A percentile compares a stretch with the other conserved stretches of the same genome.
phyloP scores from a whole-genome alignment of 2,113 vertebrate species.

The Crotalus horridus region DNA sequence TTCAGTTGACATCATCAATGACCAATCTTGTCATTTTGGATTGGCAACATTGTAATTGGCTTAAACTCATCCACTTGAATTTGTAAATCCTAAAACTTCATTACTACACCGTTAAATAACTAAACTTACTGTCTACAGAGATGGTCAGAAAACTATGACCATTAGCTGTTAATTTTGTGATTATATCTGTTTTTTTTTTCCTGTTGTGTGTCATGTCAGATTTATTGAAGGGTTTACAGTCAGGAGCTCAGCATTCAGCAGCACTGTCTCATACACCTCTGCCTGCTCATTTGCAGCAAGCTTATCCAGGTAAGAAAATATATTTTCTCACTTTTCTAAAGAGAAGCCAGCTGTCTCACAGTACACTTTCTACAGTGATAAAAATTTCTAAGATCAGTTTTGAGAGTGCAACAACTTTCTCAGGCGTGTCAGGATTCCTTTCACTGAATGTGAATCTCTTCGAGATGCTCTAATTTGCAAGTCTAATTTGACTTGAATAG shows the following conservation, averaged over 20 bases:
- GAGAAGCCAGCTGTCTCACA: not conserved
- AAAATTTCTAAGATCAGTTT: not conserved
- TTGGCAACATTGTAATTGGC: not conserved
- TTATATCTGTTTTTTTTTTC: conserved; percentile 23
- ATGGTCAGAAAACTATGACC: not conserved
- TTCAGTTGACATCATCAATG: not conserved
- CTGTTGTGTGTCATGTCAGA: conserved; percentile 68
- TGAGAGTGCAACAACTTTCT: not conserved
- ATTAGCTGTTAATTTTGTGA: not conserved
- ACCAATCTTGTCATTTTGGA: not conserved
- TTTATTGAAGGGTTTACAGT: conserved; percentile 97
- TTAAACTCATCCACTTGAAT: not conserved
- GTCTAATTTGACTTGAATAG: not conserved
- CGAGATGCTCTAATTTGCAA: not conserved
- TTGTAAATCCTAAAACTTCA: not conserved
- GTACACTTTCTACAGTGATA: not conserved
- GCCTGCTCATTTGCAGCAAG: conserved; percentile 93
- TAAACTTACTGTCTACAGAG: not conserved
- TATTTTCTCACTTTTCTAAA: conserved; percentile 9
- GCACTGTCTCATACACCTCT: conserved; percentile 82
- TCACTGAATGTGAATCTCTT: not conserved
- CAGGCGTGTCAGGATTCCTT: not conserved
- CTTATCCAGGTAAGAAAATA: conserved; percentile 85
- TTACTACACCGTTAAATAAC: not conserved
- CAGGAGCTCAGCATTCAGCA: conserved; percentile 83